Conservation (phyloP, 2,113 vertebrate species). For the Prietella phreatophila region DNA sequence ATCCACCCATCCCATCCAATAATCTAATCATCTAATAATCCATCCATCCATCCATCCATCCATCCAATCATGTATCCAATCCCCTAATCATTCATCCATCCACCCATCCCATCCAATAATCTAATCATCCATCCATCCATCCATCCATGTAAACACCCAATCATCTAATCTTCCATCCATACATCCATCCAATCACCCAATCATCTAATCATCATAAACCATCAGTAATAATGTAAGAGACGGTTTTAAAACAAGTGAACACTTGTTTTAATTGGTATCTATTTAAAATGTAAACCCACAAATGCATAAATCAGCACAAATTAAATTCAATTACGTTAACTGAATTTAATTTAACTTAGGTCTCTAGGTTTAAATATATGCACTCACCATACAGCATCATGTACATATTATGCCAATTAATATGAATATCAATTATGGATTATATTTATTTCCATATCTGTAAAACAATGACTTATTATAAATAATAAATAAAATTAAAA, state of each 20-base stretch:
- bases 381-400: neutral
- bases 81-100: neutral
- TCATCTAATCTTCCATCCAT: neutral
- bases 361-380: neutral
- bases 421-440: neutral
- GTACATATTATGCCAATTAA: neutral
- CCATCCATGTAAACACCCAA: neutral
- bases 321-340: neutral
- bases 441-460: neutral
- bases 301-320: neutral
- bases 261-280: neutral
- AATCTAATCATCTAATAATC: neutral
- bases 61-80: neutral
- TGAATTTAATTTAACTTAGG: neutral
- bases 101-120: neutral
- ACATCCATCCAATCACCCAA: neutral
- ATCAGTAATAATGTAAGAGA: neutral
- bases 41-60: neutral
- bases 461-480: neutral
- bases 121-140: neutral
- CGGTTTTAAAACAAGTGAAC: neutral
- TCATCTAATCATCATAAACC: neutral
- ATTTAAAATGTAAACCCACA: neutral
- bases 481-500: too few relatives aligned
- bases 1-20: neutral